Percentiles rank a stretch among this genome's conserved stretches.
Evolutionary conservation across 1,140 invertebrate species (phyloP).

Genomic region (Brachionus plicatilis): DNA sequence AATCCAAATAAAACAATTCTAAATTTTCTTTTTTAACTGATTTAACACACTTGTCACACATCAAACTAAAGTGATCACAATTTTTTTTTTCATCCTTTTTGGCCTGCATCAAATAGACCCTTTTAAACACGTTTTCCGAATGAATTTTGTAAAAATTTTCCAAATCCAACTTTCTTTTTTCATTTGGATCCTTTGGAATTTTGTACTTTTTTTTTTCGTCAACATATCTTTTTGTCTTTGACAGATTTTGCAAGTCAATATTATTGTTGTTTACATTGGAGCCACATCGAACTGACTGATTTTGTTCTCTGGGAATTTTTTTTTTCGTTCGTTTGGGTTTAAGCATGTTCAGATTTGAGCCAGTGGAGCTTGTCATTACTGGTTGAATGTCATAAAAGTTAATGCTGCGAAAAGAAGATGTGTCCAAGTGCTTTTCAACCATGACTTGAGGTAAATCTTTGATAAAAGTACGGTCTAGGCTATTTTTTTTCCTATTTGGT

Average conservation of each 20-base stretch:
- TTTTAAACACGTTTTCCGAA: not conserved
- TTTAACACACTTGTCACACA: conserved; percentile 2
- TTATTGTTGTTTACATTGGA: not conserved
- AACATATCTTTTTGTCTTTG: not conserved
- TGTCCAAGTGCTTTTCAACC: not conserved
- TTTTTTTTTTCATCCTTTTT: not conserved
- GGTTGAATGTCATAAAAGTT: not conserved
- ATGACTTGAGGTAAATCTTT: not conserved
- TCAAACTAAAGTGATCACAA: not conserved
- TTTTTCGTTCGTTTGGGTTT: not conserved
- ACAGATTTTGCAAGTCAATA: not conserved
- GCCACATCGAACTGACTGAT: not conserved
- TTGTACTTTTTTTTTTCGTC: not conserved
- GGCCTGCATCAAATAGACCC: not conserved
- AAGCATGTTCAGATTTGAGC: not conserved
- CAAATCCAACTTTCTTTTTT: not conserved
- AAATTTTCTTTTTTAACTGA: not conserved
- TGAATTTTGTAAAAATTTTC: conserved; percentile 19
- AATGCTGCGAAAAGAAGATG: not conserved
- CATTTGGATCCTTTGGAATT: not conserved
- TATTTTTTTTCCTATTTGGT: not conserved
- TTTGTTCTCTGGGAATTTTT: not conserved
- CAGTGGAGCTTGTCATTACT: not conserved
- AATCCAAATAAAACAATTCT: conserved; percentile 16
- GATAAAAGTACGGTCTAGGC: not conserved